Percentiles rank a stretch among this genome's conserved stretches.
Evolutionary conservation across 2,888 invertebrate species (phyloP).

Genomic region (Archaeoteleia sp.): DNA sequence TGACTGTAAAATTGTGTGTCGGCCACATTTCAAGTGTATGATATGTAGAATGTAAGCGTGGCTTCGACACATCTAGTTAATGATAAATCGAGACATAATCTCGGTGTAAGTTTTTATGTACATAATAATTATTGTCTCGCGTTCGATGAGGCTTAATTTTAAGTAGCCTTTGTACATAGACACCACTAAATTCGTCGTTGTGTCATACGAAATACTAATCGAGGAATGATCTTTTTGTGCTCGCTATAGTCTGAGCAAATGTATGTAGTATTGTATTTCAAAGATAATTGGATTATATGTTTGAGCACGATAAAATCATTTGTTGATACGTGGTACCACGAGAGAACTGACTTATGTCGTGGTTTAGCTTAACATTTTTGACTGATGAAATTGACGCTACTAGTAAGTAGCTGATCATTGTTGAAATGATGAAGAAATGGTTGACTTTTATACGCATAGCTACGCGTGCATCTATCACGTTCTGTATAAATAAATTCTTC

Average conservation of each 20-base stretch:
- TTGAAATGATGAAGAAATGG: conserved; percentile 16
- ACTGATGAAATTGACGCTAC: conserved; percentile 22
- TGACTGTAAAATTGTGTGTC: conserved; percentile 37
- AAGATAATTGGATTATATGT: conserved; percentile 15
- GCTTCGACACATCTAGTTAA: conserved; percentile 32
- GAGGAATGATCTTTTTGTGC: conserved; percentile 11
- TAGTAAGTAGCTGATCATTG: conserved; percentile 15
- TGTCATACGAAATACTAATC: conserved; percentile 30
- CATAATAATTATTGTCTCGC: conserved; percentile 35
- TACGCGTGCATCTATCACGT: conserved; percentile 51
- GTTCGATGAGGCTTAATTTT: conserved; percentile 17
- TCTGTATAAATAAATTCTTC: conserved; percentile 66
- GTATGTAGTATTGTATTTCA: conserved; percentile 26
- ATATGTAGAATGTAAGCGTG: conserved; percentile 35
- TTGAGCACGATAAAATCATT: conserved; percentile 7
- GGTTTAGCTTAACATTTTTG: conserved; percentile 42
- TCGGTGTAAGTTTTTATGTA: conserved; percentile 29
- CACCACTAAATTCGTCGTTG: conserved; percentile 28
- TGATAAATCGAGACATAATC: conserved; percentile 17
- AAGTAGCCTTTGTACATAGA: conserved; percentile 51
- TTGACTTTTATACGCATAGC: conserved; percentile 19
- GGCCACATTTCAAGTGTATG: conserved; percentile 41
- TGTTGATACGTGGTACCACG: conserved; percentile 29
- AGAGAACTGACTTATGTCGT: conserved; percentile 47
- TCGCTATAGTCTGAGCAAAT: conserved; percentile 11